These are phyloP conservation scores for Dexiosoma caninum DNA, from an alignment of 2,888 invertebrate genomes.

Conservation along the genomic window DNA sequence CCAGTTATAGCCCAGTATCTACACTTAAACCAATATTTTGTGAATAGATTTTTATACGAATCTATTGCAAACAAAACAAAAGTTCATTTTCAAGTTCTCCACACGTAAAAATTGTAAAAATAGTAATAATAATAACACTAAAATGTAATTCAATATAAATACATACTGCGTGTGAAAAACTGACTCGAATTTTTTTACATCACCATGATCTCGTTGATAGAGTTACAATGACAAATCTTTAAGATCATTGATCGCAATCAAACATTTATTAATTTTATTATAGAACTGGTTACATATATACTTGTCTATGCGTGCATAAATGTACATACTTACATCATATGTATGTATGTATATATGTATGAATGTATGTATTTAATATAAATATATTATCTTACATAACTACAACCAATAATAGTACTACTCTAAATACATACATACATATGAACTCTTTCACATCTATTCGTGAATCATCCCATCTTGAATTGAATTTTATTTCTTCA, in stretches of 20 bases:
- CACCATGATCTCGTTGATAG: slow-evolving; percentile 40
- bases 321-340: not conserved
- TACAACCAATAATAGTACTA: not conserved
- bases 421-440: too few species aligned
- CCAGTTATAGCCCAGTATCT: too few species aligned
- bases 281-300: not conserved
- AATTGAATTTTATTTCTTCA: slow-evolving; percentile 23
- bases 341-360: not conserved
- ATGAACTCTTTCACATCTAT: too few species aligned
- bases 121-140: too few species aligned
- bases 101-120: too few species aligned
- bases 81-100: too few species aligned
- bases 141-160: too few species aligned
- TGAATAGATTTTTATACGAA: too few species aligned
- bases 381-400: slow-evolving; percentile 43
- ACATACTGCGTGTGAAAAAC: slow-evolving; percentile 6
- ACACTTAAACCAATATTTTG: too few species aligned
- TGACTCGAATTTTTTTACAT: not conserved
- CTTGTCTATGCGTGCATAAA: not conserved
- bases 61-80: too few species aligned
- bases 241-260: slow-evolving; percentile 44
- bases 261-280: not conserved
- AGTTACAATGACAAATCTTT: slow-evolving; percentile 35
- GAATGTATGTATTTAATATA: not conserved
- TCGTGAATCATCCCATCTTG: slow-evolving; percentile 11